phyloP scores from a whole-genome alignment of 2,888 invertebrate species.

The Hirtodrosophila trivittata region DNA sequence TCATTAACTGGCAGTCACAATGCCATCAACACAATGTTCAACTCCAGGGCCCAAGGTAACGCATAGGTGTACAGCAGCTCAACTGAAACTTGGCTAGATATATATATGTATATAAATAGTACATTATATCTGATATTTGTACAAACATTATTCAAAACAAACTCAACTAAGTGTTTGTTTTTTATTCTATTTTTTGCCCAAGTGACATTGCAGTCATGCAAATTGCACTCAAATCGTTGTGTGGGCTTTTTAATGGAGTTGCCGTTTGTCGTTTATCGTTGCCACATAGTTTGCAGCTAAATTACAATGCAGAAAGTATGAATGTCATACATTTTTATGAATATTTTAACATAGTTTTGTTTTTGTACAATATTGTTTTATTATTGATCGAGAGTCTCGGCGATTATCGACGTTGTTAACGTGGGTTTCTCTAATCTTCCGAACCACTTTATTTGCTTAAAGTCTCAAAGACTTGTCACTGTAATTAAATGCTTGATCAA shows the following conservation, averaged over 20 bases:
- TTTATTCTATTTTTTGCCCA: constrained; percentile 5
- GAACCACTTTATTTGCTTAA: constrained; percentile 10
- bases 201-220: constrained; percentile 47
- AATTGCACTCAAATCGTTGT: constrained; percentile 42
- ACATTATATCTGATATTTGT: constrained; percentile 16
- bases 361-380: neutral
- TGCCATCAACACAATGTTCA: constrained; percentile 35
- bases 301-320: constrained; percentile 39
- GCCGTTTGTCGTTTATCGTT: constrained; percentile 25
- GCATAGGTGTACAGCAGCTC: neutral
- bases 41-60: constrained; percentile 23
- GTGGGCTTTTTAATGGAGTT: constrained; percentile 53
- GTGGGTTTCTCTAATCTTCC: constrained; percentile 42
- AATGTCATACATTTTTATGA: constrained; percentile 32
- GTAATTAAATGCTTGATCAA: constrained; percentile 40
- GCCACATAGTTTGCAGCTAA: constrained; percentile 52
- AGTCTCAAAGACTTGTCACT: neutral
- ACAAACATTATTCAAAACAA: constrained; percentile 26
- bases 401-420: constrained; percentile 11
- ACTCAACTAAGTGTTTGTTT: neutral
- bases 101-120: too few relatives aligned
- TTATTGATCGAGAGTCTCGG: constrained; percentile 26
- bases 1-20: constrained; percentile 27
- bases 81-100: constrained; percentile 3
- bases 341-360: constrained; percentile 24